phyloP scores from a whole-genome alignment of 1,140 invertebrate species.

The Drosophila melanica region DNA sequence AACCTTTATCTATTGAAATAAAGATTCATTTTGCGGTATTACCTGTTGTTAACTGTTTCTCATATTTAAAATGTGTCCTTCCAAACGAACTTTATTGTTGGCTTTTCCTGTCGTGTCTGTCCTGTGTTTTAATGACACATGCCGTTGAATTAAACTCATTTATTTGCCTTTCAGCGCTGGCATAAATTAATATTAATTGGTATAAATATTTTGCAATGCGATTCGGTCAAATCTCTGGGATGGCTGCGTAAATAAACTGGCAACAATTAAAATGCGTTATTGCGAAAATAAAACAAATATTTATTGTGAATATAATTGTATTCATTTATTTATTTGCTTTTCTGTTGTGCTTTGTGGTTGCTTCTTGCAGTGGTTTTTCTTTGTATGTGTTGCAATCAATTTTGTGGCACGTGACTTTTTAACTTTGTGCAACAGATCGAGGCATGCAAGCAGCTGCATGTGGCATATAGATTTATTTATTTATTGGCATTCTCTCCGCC shows the following conservation, averaged over 20 bases:
- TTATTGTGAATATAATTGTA: constrained; percentile 30
- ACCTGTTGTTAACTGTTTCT: neutral
- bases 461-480: constrained; percentile 54
- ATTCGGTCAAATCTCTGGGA: constrained; percentile 2
- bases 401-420: constrained; percentile 63
- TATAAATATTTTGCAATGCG: neutral
- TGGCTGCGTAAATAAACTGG: constrained; percentile 19
- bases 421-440: constrained; percentile 26
- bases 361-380: constrained; percentile 1
- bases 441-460: constrained; percentile 40
- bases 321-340: constrained; percentile 6
- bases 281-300: constrained; percentile 57
- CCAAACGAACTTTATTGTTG: neutral
- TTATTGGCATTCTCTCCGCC: constrained; percentile 52
- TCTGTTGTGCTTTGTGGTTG: constrained; percentile 16
- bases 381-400: constrained; percentile 46
- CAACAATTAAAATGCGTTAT: constrained; percentile 51
- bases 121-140: constrained; percentile 12
- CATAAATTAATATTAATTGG: constrained; percentile 41
- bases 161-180: constrained; percentile 45
- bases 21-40: no score
- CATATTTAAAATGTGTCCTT: neutral
- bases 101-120: neutral
- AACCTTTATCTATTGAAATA: no score
- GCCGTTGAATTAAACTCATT: constrained; percentile 60